These are phyloP conservation scores for Drosophila burlai DNA, from an alignment of 1,140 invertebrate genomes.

Conservation along the genomic window DNA sequence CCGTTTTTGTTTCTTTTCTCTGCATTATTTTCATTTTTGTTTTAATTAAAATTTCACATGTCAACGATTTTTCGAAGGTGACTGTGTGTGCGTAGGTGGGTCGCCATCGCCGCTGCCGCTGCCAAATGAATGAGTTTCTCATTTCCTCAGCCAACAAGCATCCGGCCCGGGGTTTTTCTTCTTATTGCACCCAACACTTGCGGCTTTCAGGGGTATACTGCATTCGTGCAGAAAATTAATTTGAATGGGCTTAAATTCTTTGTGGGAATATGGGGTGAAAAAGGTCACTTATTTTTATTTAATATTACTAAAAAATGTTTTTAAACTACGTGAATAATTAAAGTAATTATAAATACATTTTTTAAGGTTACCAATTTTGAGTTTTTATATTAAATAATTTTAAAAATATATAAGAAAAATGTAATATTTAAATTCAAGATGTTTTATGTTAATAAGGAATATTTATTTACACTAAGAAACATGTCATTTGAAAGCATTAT, in stretches of 20 bases:
- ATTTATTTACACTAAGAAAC: background rate
- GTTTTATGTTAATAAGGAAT: background rate
- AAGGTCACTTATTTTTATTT: background rate
- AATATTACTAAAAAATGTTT: too few relatives aligned
- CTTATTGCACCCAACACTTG: constrained; percentile 21
- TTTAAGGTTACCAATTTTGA: background rate
- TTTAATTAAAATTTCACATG: constrained; percentile 78
- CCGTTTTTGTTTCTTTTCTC: constrained; percentile 29
- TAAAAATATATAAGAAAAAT: background rate
- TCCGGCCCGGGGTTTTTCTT: constrained; percentile 21
- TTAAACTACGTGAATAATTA: background rate
- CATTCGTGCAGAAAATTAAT: constrained; percentile 7
- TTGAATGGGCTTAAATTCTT: background rate
- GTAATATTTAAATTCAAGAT: background rate
- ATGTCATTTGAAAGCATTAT: background rate
- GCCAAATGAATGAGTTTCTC: constrained; percentile 53
- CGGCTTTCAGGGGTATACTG: constrained; percentile 30
- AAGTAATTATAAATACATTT: background rate
- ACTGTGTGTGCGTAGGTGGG: constrained; percentile 36
- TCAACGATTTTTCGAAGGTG: constrained; percentile 68
- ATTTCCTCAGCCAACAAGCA: constrained; percentile 54
- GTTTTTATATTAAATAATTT: background rate
- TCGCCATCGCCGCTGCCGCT: constrained; percentile 9
- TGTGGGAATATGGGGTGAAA: background rate
- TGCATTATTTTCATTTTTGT: constrained; percentile 74